Conservation (phyloP, 2,797 vertebrate genomes). For the Dallia pectoralis region DNA sequence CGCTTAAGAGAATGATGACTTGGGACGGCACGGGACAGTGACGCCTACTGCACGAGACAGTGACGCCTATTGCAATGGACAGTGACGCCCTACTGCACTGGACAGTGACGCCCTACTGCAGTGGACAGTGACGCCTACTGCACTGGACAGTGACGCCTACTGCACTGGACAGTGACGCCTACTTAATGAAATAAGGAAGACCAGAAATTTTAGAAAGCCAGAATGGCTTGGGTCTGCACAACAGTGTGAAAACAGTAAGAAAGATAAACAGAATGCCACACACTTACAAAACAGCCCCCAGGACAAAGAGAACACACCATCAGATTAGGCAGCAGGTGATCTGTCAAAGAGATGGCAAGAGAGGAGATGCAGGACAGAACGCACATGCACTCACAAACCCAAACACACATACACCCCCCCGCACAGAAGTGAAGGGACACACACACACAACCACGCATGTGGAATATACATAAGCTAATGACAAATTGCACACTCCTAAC, state of each 20-base stretch:
- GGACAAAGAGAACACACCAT: slow-evolving; percentile 30
- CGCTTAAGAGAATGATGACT: slow-evolving; percentile 20
- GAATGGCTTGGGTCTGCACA: not conserved
- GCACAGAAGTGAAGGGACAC: slow-evolving; percentile 28
- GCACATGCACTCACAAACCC: slow-evolving; percentile 26
- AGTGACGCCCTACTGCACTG: too few relatives aligned
- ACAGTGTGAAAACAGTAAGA: slow-evolving; percentile 3
- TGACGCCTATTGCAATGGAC: slow-evolving; percentile 5
- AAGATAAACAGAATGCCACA: slow-evolving; percentile 50
- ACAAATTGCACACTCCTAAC: not conserved
- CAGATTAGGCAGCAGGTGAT: slow-evolving; percentile 63
- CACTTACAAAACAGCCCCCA: slow-evolving; percentile 62
- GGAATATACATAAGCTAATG: slow-evolving; percentile 4
- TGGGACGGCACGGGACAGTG: slow-evolving; percentile 8
- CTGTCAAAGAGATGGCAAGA: slow-evolving; percentile 68
- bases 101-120: slow-evolving; percentile 14
- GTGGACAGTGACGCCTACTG: too few relatives aligned
- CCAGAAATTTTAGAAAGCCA: not conserved
- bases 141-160: slow-evolving; percentile 14
- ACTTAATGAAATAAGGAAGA: slow-evolving; percentile 5
- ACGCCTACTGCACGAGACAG: slow-evolving; percentile 1
- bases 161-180: too few relatives aligned
- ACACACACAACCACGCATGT: slow-evolving; percentile 12
- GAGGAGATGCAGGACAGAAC: slow-evolving; percentile 43
- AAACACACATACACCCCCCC: slow-evolving; percentile 6